Evolutionary conservation across 2,888 invertebrate genomes (phyloP).

Genomic region (Troides oblongomaculatus): DNA sequence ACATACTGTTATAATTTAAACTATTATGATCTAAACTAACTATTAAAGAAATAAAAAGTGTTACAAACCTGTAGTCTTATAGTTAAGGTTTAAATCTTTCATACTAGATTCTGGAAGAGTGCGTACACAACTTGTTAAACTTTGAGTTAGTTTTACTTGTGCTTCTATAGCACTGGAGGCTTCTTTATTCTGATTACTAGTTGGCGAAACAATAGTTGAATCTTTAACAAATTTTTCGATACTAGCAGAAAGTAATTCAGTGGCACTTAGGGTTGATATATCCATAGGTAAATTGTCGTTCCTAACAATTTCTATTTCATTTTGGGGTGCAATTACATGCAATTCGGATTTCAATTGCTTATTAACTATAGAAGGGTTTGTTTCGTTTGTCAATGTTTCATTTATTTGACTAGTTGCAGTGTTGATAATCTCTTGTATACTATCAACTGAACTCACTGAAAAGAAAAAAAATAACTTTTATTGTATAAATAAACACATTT

Average conservation of each 20-base stretch:
- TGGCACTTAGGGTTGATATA: constrained; percentile 54
- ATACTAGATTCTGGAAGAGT: constrained; percentile 65
- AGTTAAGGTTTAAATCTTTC: constrained; percentile 74
- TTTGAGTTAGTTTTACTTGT: constrained; percentile 71
- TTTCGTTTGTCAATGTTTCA: constrained; percentile 50
- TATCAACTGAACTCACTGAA: constrained; percentile 71
- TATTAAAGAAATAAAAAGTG: background rate
- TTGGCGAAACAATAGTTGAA: constrained; percentile 41
- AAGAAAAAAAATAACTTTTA: constrained; percentile 35
- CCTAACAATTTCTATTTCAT: constrained; percentile 46
- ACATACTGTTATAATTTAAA: no score
- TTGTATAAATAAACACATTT: background rate
- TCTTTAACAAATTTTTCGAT: constrained; percentile 70
- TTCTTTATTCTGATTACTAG: constrained; percentile 48
- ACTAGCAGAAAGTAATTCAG: constrained; percentile 66
- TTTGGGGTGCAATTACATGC: constrained; percentile 37
- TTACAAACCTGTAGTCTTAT: constrained; percentile 61
- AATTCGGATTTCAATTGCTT: constrained; percentile 48
- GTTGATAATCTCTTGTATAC: constrained; percentile 62
- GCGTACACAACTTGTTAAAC: constrained; percentile 64
- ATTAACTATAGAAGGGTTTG: constrained; percentile 41
- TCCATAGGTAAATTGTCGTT: constrained; percentile 47
- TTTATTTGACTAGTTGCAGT: constrained; percentile 67
- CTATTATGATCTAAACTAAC: no score
- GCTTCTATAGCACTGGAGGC: constrained; percentile 65